These are phyloP conservation scores for Nothocercus julius DNA, from an alignment of 2,113 vertebrate species.

Conservation along the genomic window DNA sequence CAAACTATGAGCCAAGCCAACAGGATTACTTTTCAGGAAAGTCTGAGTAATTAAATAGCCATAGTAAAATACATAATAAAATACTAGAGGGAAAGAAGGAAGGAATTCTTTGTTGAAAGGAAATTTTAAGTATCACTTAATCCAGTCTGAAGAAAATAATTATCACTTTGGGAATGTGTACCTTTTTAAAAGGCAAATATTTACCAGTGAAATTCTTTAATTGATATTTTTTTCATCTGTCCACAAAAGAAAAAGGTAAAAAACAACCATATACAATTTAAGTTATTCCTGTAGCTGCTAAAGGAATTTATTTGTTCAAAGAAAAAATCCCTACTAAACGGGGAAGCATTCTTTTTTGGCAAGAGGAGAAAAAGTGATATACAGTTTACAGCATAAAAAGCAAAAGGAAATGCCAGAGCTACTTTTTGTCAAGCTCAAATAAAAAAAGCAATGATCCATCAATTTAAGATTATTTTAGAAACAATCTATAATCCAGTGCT, in stretches of 20 bases:
- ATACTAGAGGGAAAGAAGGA: background rate
- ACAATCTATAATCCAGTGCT: conserved; percentile 50
- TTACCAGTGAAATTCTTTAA: conserved; percentile 2
- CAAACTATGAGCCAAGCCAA: background rate
- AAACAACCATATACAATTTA: background rate
- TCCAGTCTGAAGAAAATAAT: conserved; percentile 41
- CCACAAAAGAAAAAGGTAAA: background rate
- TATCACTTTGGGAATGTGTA: conserved; percentile 23
- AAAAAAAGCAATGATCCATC: conserved; percentile 70
- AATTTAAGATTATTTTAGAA: conserved; percentile 76
- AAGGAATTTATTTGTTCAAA: conserved; percentile 58
- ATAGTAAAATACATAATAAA: background rate
- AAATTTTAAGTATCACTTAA: conserved; percentile 15
- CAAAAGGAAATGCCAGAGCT: conserved; percentile 66
- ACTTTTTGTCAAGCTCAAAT: conserved; percentile 61
- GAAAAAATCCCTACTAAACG: conserved; percentile 28
- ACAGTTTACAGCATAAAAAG: conserved; percentile 53
- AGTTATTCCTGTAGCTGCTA: conserved; percentile 13
- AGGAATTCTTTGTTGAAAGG: background rate
- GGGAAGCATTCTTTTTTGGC: conserved; percentile 59
- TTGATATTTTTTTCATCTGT: background rate
- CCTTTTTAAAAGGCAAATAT: conserved; percentile 23
- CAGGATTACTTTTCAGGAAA: background rate
- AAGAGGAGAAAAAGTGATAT: conserved; percentile 43
- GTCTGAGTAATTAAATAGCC: background rate